phyloP scores from a whole-genome alignment of 2,797 vertebrate species.

The Hafferia zeledoni region DNA sequence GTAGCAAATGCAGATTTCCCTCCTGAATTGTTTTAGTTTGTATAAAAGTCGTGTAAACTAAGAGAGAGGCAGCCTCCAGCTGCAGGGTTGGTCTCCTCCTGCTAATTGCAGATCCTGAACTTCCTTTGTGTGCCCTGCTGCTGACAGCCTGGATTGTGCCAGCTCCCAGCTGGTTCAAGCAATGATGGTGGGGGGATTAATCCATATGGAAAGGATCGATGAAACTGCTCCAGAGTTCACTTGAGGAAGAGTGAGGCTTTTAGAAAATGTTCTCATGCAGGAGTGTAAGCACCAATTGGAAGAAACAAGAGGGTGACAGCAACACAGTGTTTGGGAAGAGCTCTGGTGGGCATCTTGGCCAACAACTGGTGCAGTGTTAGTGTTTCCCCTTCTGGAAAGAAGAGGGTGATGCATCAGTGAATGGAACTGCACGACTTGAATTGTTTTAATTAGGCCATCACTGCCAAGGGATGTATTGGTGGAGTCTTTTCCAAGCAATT shows the following conservation, averaged over 20 bases:
- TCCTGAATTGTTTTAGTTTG: background rate
- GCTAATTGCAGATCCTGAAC: background rate
- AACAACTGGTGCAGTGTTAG: background rate
- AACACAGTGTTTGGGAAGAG: background rate
- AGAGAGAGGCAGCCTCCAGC: background rate
- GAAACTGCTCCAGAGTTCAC: background rate
- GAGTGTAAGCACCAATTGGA: background rate
- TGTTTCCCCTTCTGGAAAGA: background rate
- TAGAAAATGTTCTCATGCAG: background rate
- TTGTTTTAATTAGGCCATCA: background rate
- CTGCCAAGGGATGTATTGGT: background rate
- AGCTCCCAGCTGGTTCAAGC: background rate
- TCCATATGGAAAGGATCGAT: rapidly evolving
- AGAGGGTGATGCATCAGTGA: background rate
- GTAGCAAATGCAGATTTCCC: background rate
- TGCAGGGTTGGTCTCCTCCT: background rate
- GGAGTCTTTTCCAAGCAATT: background rate
- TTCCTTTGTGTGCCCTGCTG: background rate
- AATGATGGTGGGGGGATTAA: rapidly evolving
- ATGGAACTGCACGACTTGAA: background rate
- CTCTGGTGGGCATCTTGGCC: rapidly evolving
- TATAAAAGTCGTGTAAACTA: background rate
- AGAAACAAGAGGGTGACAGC: background rate
- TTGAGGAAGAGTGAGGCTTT: background rate
- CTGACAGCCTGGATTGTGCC: background rate